A percentile compares a stretch with the other conserved stretches of the same genome.
These are phyloP conservation scores for Euplagia quadripunctaria DNA, from an alignment of 2,888 invertebrate species.

Conservation along the genomic window DNA sequence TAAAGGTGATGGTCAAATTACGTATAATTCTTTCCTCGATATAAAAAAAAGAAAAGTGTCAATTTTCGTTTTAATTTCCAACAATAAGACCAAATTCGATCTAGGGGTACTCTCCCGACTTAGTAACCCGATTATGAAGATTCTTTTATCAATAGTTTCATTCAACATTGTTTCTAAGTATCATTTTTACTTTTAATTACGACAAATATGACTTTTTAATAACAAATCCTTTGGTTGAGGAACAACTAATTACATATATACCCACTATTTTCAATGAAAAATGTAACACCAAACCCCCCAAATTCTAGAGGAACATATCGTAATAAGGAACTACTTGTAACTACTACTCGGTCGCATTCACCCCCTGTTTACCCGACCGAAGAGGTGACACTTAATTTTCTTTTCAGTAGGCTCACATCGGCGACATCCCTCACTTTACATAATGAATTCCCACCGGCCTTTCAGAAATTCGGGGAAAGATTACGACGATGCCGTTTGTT, in stretches of 20 bases:
- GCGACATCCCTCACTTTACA: slow-evolving; percentile 66
- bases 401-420: slow-evolving; percentile 53
- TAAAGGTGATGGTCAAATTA: too few relatives aligned
- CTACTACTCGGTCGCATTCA: slow-evolving; percentile 27
- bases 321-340: background rate
- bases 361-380: slow-evolving; percentile 57
- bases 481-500: slow-evolving; percentile 45
- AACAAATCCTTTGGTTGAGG: too few relatives aligned
- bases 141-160: too few relatives aligned
- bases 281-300: too few relatives aligned
- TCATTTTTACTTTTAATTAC: background rate
- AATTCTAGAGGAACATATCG: background rate
- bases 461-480: slow-evolving; percentile 60
- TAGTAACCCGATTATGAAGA: too few relatives aligned
- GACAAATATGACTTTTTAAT: background rate
- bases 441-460: slow-evolving; percentile 66
- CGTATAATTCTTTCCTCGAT: too few relatives aligned
- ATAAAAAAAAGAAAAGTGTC: too few relatives aligned
- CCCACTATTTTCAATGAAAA: background rate
- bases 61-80: too few relatives aligned
- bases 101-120: too few relatives aligned
- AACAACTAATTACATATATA: too few relatives aligned
- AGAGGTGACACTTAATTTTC: slow-evolving; percentile 74
- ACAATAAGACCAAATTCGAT: too few relatives aligned
- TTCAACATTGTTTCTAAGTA: too few relatives aligned